Percentiles rank a stretch among this genome's conserved stretches.
Conservation (phyloP, 2,797 vertebrate genomes). For the Orestias chungarensis region DNA sequence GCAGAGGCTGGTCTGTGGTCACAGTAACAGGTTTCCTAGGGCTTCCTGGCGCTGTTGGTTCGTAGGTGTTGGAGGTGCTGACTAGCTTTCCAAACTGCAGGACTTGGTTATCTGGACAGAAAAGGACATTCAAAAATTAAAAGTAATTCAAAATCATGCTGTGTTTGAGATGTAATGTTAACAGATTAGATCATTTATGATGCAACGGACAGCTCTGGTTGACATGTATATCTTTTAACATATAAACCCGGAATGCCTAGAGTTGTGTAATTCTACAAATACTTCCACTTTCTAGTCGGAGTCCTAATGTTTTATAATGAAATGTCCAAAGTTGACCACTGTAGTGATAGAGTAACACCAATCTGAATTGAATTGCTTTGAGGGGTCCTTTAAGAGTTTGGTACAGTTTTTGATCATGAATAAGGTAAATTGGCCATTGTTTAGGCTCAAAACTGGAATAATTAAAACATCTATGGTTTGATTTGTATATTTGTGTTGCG, state of each 20-base stretch:
- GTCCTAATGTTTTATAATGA: constrained; percentile 30
- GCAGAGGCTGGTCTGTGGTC: constrained; percentile 75
- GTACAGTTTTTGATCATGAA: too few species aligned
- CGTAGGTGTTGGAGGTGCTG: constrained; percentile 83
- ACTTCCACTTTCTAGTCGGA: constrained; percentile 19
- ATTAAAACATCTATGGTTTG: not conserved
- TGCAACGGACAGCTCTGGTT: not conserved
- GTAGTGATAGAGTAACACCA: not conserved
- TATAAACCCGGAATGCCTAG: constrained; percentile 41
- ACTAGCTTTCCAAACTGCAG: constrained; percentile 81
- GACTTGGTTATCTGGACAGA: constrained; percentile 72
- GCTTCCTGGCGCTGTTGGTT: constrained; percentile 49
- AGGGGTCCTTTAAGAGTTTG: too few species aligned
- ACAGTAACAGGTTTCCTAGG: constrained; percentile 73
- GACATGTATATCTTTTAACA: not conserved
- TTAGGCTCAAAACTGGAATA: not conserved
- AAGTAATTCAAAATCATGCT: too few species aligned
- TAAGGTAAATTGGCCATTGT: not conserved
- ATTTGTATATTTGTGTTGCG: not conserved
- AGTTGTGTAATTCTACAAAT: constrained; percentile 39
- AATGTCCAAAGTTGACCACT: constrained; percentile 5
- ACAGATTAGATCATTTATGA: too few species aligned
- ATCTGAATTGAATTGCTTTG: too few species aligned
- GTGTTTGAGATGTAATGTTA: too few species aligned
- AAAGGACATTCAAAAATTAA: not conserved